phyloP scores from a whole-genome alignment of 2,113 vertebrate genomes.

The Chaetura pelagica region DNA sequence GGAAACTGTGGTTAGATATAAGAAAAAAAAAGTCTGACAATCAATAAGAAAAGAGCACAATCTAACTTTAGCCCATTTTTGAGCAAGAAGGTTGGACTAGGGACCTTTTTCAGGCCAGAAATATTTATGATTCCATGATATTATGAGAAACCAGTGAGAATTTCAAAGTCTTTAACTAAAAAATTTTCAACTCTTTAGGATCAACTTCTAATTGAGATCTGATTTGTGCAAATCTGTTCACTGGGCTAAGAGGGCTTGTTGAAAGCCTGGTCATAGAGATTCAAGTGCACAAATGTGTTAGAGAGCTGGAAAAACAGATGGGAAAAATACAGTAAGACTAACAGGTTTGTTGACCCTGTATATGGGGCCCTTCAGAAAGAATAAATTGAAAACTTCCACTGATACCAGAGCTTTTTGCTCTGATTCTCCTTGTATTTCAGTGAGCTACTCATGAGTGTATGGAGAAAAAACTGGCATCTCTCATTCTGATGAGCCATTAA shows the following conservation, averaged over 20 bases:
- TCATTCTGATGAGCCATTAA: neutral
- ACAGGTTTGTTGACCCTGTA: neutral
- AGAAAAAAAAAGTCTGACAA: neutral
- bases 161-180: neutral
- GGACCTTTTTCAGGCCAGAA: neutral
- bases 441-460: neutral
- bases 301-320: neutral
- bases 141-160: neutral
- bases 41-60: neutral
- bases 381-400: neutral
- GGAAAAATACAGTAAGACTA: neutral
- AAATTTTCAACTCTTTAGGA: neutral
- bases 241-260: neutral
- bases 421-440: neutral
- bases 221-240: neutral
- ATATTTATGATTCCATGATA: neutral
- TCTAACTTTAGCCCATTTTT: neutral
- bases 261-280: neutral
- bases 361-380: neutral
- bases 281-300: rapidly evolving
- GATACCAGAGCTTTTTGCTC: neutral
- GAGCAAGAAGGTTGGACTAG: neutral
- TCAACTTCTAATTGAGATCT: neutral
- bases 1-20: neutral
- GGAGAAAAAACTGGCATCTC: neutral